These are phyloP conservation scores for Astropecten irregularis DNA, from an alignment of 53 echinoderm and acorn worm species.

Conservation along the genomic window DNA sequence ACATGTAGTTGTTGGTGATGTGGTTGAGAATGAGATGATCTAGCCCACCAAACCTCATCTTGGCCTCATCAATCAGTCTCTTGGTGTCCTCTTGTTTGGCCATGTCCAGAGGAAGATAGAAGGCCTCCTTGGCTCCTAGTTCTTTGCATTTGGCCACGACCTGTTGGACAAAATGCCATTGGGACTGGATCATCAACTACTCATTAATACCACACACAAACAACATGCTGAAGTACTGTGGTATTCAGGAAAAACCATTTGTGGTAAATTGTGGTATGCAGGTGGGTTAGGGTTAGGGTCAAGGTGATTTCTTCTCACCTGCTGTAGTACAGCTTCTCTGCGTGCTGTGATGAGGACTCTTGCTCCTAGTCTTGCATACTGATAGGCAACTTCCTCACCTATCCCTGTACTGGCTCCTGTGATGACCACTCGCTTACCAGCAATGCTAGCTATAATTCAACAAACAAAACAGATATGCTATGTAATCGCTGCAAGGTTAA, in stretches of 20 bases:
- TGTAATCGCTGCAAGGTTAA: neutral
- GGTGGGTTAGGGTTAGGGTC: too few relatives aligned
- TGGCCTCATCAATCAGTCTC: conserved; percentile 75
- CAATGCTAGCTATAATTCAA: conserved; percentile 61
- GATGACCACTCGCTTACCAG: conserved; percentile 84
- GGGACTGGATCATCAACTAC: neutral
- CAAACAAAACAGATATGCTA: neutral
- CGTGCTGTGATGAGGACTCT: conserved; percentile 83
- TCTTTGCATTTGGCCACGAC: conserved; percentile 89
- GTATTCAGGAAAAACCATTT: too few relatives aligned
- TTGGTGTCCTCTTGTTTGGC: conserved; percentile 68
- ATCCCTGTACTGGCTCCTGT: conserved; percentile 95
- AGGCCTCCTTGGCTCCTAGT: conserved; percentile 87
- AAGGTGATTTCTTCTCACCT: conserved; percentile 50
- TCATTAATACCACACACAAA: too few relatives aligned
- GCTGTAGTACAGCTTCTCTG: conserved; percentile 70
- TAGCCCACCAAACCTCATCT: conserved; percentile 74
- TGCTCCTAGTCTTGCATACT: conserved; percentile 83
- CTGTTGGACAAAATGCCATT: conserved; percentile 42
- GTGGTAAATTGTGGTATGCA: too few relatives aligned
- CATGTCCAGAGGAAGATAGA: conserved; percentile 92
- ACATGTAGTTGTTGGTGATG: conserved; percentile 69
- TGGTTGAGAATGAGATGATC: conserved; percentile 93
- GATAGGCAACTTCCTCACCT: conserved; percentile 90
- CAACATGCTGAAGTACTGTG: too few relatives aligned